These are phyloP conservation scores for Tachysurus fulvidraco DNA, from an alignment of 2,113 vertebrate genomes.

Conservation along the genomic window DNA sequence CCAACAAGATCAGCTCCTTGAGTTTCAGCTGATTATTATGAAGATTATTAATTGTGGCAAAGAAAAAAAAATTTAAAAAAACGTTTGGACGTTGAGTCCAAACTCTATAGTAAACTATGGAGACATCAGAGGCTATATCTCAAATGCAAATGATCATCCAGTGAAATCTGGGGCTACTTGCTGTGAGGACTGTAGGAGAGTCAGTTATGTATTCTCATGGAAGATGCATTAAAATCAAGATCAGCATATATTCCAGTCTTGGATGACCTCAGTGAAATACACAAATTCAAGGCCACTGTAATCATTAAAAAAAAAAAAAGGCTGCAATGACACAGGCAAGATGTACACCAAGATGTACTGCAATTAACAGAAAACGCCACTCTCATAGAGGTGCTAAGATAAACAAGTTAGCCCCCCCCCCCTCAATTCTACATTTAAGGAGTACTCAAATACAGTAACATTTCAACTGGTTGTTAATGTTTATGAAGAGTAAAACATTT, in stretches of 20 bases:
- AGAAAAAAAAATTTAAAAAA: not conserved
- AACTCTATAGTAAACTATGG: not conserved
- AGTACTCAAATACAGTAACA: too few relatives aligned
- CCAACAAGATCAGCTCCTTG: too few relatives aligned
- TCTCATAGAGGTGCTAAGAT: too few relatives aligned
- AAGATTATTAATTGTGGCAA: not conserved
- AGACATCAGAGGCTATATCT: not conserved
- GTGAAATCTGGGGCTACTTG: not conserved
- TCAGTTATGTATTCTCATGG: not conserved
- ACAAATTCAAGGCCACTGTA: not conserved
- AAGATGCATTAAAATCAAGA: not conserved
- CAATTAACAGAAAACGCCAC: not conserved
- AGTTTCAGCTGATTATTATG: too few relatives aligned
- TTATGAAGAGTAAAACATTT: not conserved
- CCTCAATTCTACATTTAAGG: too few relatives aligned
- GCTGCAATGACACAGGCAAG: not conserved
- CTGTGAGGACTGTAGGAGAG: not conserved
- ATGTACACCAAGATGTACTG: not conserved
- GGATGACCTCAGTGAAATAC: not conserved
- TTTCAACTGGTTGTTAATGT: too few relatives aligned
- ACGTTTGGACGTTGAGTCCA: not conserved
- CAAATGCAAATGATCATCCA: not conserved
- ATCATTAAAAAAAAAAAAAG: too few relatives aligned
- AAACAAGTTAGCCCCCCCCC: too few relatives aligned
- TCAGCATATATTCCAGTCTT: not conserved